phyloP scores from a whole-genome alignment of 2,113 vertebrate genomes.

The Cyrtonyx montezumae region DNA sequence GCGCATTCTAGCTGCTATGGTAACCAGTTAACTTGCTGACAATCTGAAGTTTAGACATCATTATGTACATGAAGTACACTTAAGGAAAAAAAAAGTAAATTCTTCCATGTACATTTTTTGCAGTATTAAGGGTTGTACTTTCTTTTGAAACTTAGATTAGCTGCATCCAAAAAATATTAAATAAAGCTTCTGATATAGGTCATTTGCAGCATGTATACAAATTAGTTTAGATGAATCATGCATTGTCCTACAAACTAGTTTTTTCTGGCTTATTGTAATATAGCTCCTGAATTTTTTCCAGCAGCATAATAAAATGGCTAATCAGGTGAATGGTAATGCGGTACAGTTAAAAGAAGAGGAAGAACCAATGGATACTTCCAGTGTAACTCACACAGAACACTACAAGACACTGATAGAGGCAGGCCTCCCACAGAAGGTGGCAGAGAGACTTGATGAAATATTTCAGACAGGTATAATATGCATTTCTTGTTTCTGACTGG shows the following conservation, averaged over 20 bases:
- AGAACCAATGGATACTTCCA: slow-evolving; percentile 96
- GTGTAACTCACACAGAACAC: slow-evolving; percentile 91
- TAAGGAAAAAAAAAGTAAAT: slow-evolving; percentile 30
- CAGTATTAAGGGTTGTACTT: slow-evolving; percentile 70
- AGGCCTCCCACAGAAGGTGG: slow-evolving; percentile 96
- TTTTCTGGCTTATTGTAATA: slow-evolving; percentile 88
- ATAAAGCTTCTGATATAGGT: slow-evolving; percentile 76
- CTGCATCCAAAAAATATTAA: slow-evolving; percentile 77
- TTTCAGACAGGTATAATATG: slow-evolving; percentile 96
- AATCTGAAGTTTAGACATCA: slow-evolving; percentile 59
- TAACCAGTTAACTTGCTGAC: slow-evolving; percentile 61
- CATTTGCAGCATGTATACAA: slow-evolving; percentile 84
- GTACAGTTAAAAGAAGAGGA: slow-evolving; percentile 93
- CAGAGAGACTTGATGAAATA: slow-evolving; percentile 97
- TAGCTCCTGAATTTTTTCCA: slow-evolving; percentile 90
- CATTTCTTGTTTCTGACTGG: slow-evolving; percentile 88
- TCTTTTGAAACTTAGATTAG: slow-evolving; percentile 76
- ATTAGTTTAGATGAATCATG: slow-evolving; percentile 86
- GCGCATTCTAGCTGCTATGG: slow-evolving; percentile 70
- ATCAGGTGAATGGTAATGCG: slow-evolving; percentile 98
- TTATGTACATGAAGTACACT: slow-evolving; percentile 80
- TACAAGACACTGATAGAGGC: slow-evolving; percentile 95
- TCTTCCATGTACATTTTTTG: slow-evolving; percentile 80
- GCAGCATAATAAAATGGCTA: slow-evolving; percentile 94
- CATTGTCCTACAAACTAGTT: slow-evolving; percentile 87